Evolutionary conservation across 1,140 invertebrate species (phyloP), one percentile per base, ranked within the genome.

Genomic region (Drosophila melanica): DNA sequence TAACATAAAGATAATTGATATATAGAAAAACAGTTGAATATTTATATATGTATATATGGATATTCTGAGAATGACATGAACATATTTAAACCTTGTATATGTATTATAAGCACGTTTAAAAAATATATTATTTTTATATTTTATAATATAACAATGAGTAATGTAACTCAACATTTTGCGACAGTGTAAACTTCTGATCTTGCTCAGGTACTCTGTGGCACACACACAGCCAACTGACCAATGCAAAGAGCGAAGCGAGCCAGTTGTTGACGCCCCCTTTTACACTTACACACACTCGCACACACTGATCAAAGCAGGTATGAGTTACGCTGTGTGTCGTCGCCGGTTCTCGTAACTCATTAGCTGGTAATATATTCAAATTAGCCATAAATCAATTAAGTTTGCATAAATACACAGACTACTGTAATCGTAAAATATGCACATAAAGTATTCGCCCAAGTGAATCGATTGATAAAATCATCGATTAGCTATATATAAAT

Each of bases 321-420:
- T 35, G 50, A 55, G 16, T 11, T 3, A 14, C 4, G 5, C 11
- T 37, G 48, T 55, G 10, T 63, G 45, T 63, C 57, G 57, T 57
- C 69, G 76, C 72, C 72, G 80, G 80, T 78, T 84, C 69, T 68
- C 18, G 66, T 55, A 64, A 41, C 69, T 77, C 81, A 81, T 81
- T 75, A 86, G 68, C 68, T 76, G 75, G 68, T 79, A 87, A 86
- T 86, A 71, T 87, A 82, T 82, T 76, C 75, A 87, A 87, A 79
- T 86, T 79, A 87, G 79, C 84, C 72, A 82, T 77, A 86, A 87
- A 82, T 86, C 82, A 86, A 82, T 87, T 82, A 81, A 72, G 37
- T 74, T 63, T 27, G 51, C 48, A 64, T 23, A 14, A 30, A 50
- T 47, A 33, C 62, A 63, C 51, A 64, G 73, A 86, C 70, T 69